Base-by-base conservation (phyloP, 92 coral and sea anemone species). In the Phymanthus crucifer region DNA sequence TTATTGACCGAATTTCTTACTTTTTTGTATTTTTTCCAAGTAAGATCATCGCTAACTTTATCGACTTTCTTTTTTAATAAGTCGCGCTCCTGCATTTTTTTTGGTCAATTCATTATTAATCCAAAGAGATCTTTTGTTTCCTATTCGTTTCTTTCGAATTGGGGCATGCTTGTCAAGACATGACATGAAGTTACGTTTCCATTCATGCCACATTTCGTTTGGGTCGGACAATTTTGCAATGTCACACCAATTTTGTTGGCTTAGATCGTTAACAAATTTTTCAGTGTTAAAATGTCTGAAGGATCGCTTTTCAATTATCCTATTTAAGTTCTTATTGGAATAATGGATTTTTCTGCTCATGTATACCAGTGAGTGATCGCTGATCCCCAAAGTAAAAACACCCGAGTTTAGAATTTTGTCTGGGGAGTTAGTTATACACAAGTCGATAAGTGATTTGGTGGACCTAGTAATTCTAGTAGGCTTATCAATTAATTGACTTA, bases 1-100 rank as follows among this genome's bases (percentile, higher is more conserved):
- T 78, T 78, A 36, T 84, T 78, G n/a, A 71, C 88, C 32, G 21
- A 71, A 58, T 84, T 84, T 40, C 78, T 83, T 71, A 50, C 77
- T 36, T 50, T 23, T 40, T 72, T 84, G 33, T 18, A 79, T 31
- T 40, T 52, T 4, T 17, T 56, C 89, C 89, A 85, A 23, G 7
- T 54, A 4, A 43, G 17, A 67, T 65, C 74, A 69, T 85, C 89
- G 31, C 79, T 66, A 3, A 8, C 7, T 37, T 37, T 37, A 3
- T 37, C 40, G 7, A 8, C 40, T 7, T 37, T 37, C 7, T 37
- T 37, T 7, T 37, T 37, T 37, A 37, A 8, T 3, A 37, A 37
- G 7, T 37, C 40, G 40, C 40, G 40, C 40, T 37, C 40, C 3
- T 37, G 7, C 40, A 37, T 37, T 37, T 37, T 37, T 37, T 37